These are phyloP conservation scores for Pluvialis apricaria DNA, from an alignment of 2,113 vertebrate genomes.

Conservation along the genomic window DNA sequence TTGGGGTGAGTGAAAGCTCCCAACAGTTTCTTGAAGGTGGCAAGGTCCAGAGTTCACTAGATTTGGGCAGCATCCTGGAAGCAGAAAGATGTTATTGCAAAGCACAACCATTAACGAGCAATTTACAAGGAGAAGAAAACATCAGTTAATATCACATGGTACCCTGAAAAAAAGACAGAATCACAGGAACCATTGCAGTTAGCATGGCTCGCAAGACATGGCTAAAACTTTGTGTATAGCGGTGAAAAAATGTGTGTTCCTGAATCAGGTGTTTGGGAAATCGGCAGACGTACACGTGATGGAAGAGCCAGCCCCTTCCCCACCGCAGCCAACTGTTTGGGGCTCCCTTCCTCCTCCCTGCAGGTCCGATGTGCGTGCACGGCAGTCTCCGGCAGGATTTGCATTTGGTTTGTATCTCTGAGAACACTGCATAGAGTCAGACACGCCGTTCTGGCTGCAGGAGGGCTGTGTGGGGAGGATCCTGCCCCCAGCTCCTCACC, in stretches of 20 bases:
- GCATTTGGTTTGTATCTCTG: neutral
- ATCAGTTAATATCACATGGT: neutral
- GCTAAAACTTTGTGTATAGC: neutral
- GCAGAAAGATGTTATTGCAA: neutral
- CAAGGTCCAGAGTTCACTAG: neutral
- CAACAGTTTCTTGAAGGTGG: neutral
- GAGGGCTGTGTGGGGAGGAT: neutral
- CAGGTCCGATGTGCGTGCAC: accelerated
- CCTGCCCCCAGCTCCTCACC: neutral
- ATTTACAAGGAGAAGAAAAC: neutral
- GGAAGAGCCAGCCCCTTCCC: neutral
- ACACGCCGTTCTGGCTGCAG: accelerated
- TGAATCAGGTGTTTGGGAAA: neutral
- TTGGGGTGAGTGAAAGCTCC: neutral
- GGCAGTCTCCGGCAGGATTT: neutral
- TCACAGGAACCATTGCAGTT: neutral
- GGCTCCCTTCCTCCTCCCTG: neutral
- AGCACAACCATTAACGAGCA: neutral
- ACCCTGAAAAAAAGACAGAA: neutral
- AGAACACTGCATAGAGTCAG: accelerated
- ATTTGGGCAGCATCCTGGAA: neutral
- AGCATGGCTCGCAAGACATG: neutral
- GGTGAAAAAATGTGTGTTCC: neutral
- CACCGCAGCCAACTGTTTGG: accelerated
- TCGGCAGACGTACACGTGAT: accelerated